phyloP scores from a whole-genome alignment of 1,140 invertebrate genomes.

The Trichonephila inaurata region DNA sequence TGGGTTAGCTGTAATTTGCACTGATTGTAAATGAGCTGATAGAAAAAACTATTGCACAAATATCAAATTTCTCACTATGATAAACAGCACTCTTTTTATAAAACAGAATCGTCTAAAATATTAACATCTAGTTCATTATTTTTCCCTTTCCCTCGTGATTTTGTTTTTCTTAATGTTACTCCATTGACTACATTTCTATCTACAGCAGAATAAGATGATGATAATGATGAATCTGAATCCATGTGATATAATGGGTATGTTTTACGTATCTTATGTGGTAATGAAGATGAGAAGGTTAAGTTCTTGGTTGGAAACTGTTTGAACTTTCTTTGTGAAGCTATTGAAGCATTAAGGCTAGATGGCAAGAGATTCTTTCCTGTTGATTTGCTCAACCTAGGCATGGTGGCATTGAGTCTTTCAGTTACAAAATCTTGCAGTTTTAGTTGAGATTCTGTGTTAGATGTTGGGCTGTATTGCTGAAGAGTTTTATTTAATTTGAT shows the following conservation, averaged over 20 bases:
- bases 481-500: not conserved
- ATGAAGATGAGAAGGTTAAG: not conserved
- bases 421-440: not conserved
- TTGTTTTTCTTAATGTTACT: constrained; percentile 50
- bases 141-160: constrained; percentile 69
- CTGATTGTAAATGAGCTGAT: no score
- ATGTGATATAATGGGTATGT: constrained; percentile 65
- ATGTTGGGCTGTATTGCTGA: not conserved
- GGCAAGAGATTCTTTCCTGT: constrained; percentile 7
- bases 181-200: not conserved
- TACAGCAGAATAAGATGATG: not conserved
- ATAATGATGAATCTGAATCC: constrained; percentile 52
- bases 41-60: no score
- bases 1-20: no score
- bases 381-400: constrained; percentile 38
- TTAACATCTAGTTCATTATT: constrained; percentile 15
- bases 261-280: constrained; percentile 59
- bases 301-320: not conserved
- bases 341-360: constrained; percentile 40
- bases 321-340: constrained; percentile 58
- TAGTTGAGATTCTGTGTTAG: not conserved
- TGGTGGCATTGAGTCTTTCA: constrained; percentile 49
- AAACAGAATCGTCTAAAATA: constrained; percentile 17
- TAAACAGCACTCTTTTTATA: not conserved
- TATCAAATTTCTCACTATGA: no score